Evolutionary conservation across 1,140 invertebrate species (phyloP), one percentile per base, ranked within the genome.

Genomic region (Ganaspis sp.): DNA sequence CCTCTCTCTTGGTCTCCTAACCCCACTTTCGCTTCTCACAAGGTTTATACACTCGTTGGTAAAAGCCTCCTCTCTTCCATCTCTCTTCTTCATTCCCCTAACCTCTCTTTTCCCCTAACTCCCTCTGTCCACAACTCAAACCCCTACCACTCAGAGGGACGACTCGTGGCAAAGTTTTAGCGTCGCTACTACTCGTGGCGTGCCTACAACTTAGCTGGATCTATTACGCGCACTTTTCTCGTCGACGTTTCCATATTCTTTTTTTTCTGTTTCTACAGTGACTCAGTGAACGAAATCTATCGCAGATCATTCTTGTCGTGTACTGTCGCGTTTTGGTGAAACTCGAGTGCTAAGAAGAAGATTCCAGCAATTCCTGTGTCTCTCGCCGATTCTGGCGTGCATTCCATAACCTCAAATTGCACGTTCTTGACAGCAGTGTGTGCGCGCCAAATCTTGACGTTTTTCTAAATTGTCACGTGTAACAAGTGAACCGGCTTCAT

Each of bases 121-220:
- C 81, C 78, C 78, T 81, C 70, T 54, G 70, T 79, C 73, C 54
- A 75, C 72, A 80, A 80, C 81, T 78, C 76, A 69, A 72, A 73
- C 76, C 73, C 26, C 76, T 40, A 79, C 71, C 76, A 69, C 75
- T 81, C 78, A 81, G 79, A 80, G 73, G 74, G 54, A 75, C 80
- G 84, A 89, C 88, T 89, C 87, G 89, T 89, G 88, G 87, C 84
- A 78, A 87, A 90, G 86, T 89, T 90, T 89, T 85, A 89, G 85
- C 88, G 84, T 90, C 84, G 87, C 81, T 78, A 87, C 85, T 84
- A 85, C 83, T 86, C 84, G 86, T 83, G 82, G 85, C 86, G 87
- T 87, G 83, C 84, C 84, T 86, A 85, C 84, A 86, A 87, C 85
- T 87, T 86, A 84, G 83, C 84, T 83, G 81, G 84, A 86, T 89